Evolutionary conservation across 2,797 vertebrate genomes (phyloP).

Genomic region (Enteromius radiatus): DNA sequence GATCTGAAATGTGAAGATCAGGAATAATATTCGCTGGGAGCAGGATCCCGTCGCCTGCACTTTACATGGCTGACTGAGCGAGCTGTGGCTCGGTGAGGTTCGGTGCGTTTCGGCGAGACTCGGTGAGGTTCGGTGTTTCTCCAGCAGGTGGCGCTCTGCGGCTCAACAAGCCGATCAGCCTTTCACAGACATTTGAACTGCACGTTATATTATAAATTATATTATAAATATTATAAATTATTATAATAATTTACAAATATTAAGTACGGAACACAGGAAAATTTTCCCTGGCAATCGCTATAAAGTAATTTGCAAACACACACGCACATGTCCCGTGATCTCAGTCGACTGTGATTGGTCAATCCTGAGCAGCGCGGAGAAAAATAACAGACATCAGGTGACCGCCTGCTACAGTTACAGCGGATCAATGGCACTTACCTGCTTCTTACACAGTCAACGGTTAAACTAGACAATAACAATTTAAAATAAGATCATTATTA

Average conservation of each 20-base stretch:
- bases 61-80: conserved; percentile 3
- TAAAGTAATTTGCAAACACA: neutral
- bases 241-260: neutral
- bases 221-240: no score
- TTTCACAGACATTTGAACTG: no score
- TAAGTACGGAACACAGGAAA: no score
- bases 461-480: neutral
- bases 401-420: neutral
- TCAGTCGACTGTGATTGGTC: neutral
- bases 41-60: neutral
- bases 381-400: neutral
- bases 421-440: neutral
- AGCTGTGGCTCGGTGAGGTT: no score
- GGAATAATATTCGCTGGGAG: neutral
- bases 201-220: no score
- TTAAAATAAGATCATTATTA: neutral
- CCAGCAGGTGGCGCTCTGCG: neutral
- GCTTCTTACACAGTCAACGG: neutral
- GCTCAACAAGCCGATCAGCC: neutral
- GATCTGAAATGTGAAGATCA: neutral
- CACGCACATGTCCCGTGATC: rapidly evolving
- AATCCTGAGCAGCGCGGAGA: neutral
- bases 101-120: no score
- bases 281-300: neutral
- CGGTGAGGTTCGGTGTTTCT: rapidly evolving